A percentile compares a stretch with the other conserved stretches of the same genome.
phyloP scores from a whole-genome alignment of 2,113 vertebrate genomes.

The Coracopsis vasa region DNA sequence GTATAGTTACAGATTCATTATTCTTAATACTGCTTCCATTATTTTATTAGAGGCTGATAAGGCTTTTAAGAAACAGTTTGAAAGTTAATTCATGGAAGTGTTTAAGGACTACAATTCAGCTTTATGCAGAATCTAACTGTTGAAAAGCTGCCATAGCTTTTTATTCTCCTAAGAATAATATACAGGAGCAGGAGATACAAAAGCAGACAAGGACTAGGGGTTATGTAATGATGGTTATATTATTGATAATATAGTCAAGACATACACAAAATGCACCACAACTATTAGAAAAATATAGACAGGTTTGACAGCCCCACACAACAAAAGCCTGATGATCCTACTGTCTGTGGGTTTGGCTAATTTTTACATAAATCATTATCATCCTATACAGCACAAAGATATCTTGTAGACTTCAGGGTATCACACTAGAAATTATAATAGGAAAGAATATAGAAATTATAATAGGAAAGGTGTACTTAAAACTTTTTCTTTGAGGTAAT shows the following conservation, averaged over 20 bases:
- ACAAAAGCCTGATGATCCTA: neutral
- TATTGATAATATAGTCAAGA: neutral
- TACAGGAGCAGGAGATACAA: neutral
- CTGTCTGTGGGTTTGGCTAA: neutral
- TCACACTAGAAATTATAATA: neutral
- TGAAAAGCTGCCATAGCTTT: conserved; percentile 4
- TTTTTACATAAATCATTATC: neutral
- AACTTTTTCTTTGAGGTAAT: neutral
- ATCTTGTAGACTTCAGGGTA: neutral
- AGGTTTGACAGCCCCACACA: neutral
- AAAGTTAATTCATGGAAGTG: neutral
- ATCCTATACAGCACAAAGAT: neutral
- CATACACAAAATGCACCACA: neutral
- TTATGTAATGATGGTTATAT: neutral
- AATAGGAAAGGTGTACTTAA: neutral
- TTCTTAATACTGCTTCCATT: conserved; percentile 48
- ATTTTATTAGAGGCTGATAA: conserved; percentile 49
- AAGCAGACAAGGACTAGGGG: neutral
- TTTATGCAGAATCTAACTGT: neutral
- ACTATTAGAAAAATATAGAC: neutral
- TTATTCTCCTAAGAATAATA: neutral
- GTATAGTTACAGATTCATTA: neutral
- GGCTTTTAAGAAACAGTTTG: neutral
- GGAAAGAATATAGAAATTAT: neutral
- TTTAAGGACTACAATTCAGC: neutral